Base-by-base conservation (phyloP, 1,140 invertebrate species). In the Melanaphis sacchari region DNA sequence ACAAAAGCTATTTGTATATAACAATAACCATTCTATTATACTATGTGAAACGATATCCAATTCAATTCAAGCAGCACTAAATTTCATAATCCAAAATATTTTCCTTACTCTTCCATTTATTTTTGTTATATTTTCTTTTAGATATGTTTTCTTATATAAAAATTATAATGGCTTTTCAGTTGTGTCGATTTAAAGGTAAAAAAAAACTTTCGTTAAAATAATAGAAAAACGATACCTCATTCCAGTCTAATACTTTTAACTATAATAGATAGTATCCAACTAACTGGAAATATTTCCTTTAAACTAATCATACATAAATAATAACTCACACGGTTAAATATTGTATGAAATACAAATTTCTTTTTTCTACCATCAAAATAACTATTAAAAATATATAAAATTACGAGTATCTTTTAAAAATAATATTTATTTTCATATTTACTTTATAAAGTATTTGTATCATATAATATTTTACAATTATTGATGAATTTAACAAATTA, bases 201-300 rank as follows among this genome's bases (percentile, higher is more conserved):
- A 82, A 82, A 82, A 81, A 82, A 82, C 36, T 81, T 82, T 82
- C 36, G 22, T 38, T 82, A 82, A 82, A 82, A 82, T 82, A 82
- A 82, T 38, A 82, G 36, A 38, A 82, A 82, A 82, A 38, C 8
- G 36, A 38, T 82, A 82, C 38, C 26, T 40, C 84, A 43, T 85
- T 85, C 84, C 84, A 40, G 40, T 85, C 4, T 43, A 85, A 85
- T 41, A 41, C 9, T 31, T 85, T 31, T 85, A 31, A 85, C 84
- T 40, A 40, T 40, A 24, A 36, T 38, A 38, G 82, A 84, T 40
- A 49, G 1, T 84, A 84, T 18, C 40, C 40, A 31, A 43, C 40
- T 85, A 26, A 85, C 40, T 85, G 84, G 84, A 43, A 85, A 85
- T 43, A 85, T 43, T 31, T 41, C 9, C 41, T 40, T 31, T 85